Evolutionary conservation across 2,113 vertebrate species (phyloP).

Genomic region (Anolis carolinensis): DNA sequence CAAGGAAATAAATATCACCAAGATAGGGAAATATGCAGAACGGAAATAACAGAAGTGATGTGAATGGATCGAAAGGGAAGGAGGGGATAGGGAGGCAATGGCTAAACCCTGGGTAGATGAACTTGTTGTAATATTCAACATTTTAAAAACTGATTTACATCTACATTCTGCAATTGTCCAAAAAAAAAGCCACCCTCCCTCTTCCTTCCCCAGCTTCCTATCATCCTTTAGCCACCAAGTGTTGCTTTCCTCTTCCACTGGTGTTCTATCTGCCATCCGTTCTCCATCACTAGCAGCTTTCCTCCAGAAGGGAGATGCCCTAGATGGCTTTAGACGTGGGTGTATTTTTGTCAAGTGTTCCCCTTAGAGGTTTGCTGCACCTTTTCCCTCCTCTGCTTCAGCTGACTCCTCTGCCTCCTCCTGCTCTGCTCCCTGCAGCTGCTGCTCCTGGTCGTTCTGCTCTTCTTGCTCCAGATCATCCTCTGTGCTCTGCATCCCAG

Average conservation of each 20-base stretch:
- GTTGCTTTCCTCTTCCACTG: conserved; percentile 42
- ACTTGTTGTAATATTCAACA: conserved; percentile 67
- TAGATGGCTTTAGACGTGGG: conserved; percentile 63
- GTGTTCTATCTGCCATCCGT: conserved; percentile 43
- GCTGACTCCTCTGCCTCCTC: conserved; percentile 74
- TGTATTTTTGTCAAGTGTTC: conserved; percentile 56
- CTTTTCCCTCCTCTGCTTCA: conserved; percentile 77
- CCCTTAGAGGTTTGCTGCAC: conserved; percentile 78
- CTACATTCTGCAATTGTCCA: conserved; percentile 61
- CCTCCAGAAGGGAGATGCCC: conserved; percentile 61
- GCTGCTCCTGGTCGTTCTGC: conserved; percentile 70
- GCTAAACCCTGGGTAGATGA: conserved; percentile 57
- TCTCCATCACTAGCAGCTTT: conserved; percentile 62
- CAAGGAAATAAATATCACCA: conserved; percentile 22
- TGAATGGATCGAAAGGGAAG: conserved; percentile 52
- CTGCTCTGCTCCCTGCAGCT: conserved; percentile 71
- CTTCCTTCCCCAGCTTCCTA: conserved; percentile 3
- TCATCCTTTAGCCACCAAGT: conserved; percentile 40
- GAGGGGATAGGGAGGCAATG: conserved; percentile 68
- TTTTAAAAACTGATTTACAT: conserved; percentile 62
- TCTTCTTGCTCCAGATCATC: conserved; percentile 73
- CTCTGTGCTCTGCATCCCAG: conserved; percentile 76
- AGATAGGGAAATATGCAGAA: conserved; percentile 28
- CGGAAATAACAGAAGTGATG: conserved; percentile 60
- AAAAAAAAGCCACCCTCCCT: neutral